These are phyloP conservation scores for Nephrotoma flavescens DNA, from an alignment of 2,888 invertebrate genomes.

Conservation along the genomic window DNA sequence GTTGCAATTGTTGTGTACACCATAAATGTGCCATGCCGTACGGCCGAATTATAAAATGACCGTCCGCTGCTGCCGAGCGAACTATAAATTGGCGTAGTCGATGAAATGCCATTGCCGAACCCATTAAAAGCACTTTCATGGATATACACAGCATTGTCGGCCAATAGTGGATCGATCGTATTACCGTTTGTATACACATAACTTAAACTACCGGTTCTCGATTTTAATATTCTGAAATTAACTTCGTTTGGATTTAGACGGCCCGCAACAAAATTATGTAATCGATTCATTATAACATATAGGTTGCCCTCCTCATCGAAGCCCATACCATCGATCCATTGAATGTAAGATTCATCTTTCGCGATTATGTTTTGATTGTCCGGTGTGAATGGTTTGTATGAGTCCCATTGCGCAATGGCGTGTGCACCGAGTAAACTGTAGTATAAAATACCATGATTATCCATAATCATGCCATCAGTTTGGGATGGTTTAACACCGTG, in stretches of 20 bases:
- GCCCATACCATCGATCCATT: slow-evolving; percentile 50
- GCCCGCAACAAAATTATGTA: slow-evolving; percentile 49
- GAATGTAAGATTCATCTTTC: slow-evolving; percentile 48
- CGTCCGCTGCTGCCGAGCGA: slow-evolving; percentile 8
- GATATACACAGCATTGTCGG: slow-evolving; percentile 12
- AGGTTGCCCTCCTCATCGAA: slow-evolving; percentile 50
- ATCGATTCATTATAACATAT: slow-evolving; percentile 50
- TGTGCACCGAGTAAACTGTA: slow-evolving; percentile 53
- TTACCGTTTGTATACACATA: slow-evolving; percentile 39
- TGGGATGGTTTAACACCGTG: slow-evolving; percentile 50
- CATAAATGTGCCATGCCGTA: not conserved
- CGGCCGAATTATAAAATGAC: not conserved
- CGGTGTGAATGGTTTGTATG: slow-evolving; percentile 36
- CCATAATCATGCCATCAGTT: slow-evolving; percentile 63
- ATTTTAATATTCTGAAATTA: slow-evolving; percentile 52
- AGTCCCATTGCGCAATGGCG: slow-evolving; percentile 57
- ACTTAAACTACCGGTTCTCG: slow-evolving; percentile 43
- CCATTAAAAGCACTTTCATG: slow-evolving; percentile 13
- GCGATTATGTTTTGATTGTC: slow-evolving; percentile 48
- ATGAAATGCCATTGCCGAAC: slow-evolving; percentile 15
- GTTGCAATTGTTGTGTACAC: not conserved
- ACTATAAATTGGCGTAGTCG: slow-evolving; percentile 18
- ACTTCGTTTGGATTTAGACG: slow-evolving; percentile 41
- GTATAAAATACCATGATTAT: slow-evolving; percentile 50
- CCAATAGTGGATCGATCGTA: slow-evolving; percentile 16